Percentiles rank a stretch among this genome's conserved stretches.
Evolutionary conservation across 2,113 vertebrate genomes (phyloP).

Genomic region (Triplophysa dalaica): DNA sequence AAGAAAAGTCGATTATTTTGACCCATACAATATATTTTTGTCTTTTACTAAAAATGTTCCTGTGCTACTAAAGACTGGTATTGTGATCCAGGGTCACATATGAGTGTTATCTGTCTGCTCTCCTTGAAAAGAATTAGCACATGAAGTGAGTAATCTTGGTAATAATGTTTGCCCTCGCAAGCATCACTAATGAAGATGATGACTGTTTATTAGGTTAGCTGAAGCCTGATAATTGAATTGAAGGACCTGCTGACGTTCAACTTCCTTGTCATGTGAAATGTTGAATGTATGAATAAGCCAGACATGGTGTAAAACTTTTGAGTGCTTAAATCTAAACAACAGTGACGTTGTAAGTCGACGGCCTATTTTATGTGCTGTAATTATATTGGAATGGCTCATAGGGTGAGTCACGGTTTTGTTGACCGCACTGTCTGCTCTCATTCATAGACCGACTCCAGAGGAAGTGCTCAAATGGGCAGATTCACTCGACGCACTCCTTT

Average conservation of each 20-base stretch:
- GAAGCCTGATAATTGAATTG: background rate
- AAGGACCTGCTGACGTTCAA: background rate
- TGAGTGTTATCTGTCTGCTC: too few species aligned
- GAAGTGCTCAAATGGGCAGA: conserved; percentile 88
- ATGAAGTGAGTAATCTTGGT: background rate
- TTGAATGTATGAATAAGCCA: background rate
- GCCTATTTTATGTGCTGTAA: conserved; percentile 12
- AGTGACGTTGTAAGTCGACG: conserved; percentile 18
- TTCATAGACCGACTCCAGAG: conserved; percentile 76
- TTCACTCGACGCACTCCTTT: conserved; percentile 85
- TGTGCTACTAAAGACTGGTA: too few species aligned
- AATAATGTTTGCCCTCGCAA: background rate
- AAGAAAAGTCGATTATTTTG: too few species aligned
- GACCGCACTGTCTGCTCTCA: conserved; percentile 39
- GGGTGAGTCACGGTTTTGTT: conserved; percentile 21
- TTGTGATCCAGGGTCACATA: too few species aligned
- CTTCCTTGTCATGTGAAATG: background rate
- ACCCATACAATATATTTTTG: too few species aligned
- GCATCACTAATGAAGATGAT: background rate
- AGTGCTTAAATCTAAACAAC: background rate
- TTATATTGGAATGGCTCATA: conserved; percentile 22
- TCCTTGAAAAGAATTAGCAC: too few species aligned
- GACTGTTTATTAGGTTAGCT: background rate
- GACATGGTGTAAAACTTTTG: background rate
- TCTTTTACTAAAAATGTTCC: too few species aligned